Evolutionary conservation across 2,797 vertebrate genomes (phyloP), one percentile per base, ranked within the genome.

Genomic region (Perodicticus potto): DNA sequence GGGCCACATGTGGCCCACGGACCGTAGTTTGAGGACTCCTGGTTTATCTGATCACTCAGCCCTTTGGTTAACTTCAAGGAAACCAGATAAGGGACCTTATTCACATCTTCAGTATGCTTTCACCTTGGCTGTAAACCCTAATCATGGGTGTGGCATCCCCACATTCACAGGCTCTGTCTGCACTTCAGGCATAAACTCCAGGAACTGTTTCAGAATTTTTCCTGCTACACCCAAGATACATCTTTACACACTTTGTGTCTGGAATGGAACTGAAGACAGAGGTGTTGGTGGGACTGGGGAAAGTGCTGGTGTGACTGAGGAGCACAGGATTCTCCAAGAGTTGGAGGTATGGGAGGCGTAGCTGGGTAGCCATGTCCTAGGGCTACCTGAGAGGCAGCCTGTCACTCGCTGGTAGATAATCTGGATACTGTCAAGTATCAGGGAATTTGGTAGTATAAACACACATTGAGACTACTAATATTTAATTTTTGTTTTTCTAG

Each of bases 401-500:
- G 20, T 22, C 32, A 40, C 40, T 29, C 61, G 59, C 73, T 85
- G 57, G 10, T 53, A 14, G 63, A 16, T 43, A 20, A 13, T 27
- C 45, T 63, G 49, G n/a, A 29, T 12, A 32, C 14, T 83, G 23
- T 80, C 32, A 63, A 70, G 17, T 65, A 37, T 17, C 40, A 55
- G 5, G 34, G 5, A 14, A 29, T 88, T 70, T 76, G 61, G n/a
- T 40, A 82, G 20, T n/a, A 25, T 34, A 61, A 34, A 49, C 17
- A 45, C 40, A 61, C 23, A 34, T n/a, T 55, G 74, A 29, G 32
- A 6, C 5, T 84, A 37, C 59, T 84, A 40, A 61, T 55, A 17
- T 59, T 76, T 80, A 65, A 1, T 45, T 49, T 82, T 81, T 91
- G 20, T 72, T 93, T 67, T 8, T 57, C 13, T 91, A 40, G 73